phyloP scores from a whole-genome alignment of 1,140 invertebrate species.

The Zaprionus ghesquierei region DNA sequence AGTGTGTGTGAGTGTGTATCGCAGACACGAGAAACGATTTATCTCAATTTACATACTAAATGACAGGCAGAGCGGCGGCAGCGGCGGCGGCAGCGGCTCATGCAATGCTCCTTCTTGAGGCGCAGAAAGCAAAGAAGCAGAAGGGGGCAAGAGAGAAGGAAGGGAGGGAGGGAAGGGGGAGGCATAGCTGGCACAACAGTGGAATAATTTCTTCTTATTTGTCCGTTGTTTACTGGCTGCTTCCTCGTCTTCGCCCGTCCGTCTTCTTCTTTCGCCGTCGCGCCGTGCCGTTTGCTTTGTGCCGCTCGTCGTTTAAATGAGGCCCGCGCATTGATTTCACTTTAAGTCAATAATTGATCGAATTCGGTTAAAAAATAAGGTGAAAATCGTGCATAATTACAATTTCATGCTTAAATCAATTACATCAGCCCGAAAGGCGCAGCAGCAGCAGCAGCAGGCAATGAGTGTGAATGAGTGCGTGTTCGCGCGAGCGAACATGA shows the following conservation, averaged over 20 bases:
- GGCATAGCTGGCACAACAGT: slow-evolving; percentile 3
- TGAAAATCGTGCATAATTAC: slow-evolving; percentile 41
- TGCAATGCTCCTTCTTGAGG: slow-evolving; percentile 59
- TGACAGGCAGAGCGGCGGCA: slow-evolving; percentile 64
- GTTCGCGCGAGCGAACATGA: not conserved
- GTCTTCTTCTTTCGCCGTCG: not conserved
- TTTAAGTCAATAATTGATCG: slow-evolving; percentile 73
- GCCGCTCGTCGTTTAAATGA: slow-evolving; percentile 61
- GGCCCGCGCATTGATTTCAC: slow-evolving; percentile 71
- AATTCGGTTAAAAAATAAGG: slow-evolving; percentile 47
- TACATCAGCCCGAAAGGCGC: too few species aligned
- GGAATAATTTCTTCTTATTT: slow-evolving; percentile 32
- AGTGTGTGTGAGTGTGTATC: slow-evolving; percentile 34
- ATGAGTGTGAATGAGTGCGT: not conserved
- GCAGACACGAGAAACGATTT: slow-evolving; percentile 78
- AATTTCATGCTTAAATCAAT: slow-evolving; percentile 35
- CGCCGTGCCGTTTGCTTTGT: slow-evolving; percentile 38
- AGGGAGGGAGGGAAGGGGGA: not conserved
- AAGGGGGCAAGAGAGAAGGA: not conserved
- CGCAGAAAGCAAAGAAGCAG: not conserved
- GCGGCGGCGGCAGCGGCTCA: slow-evolving; percentile 31
- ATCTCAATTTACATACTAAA: slow-evolving; percentile 81
- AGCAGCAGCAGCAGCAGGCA: too few species aligned
- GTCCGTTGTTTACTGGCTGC: slow-evolving; percentile 24
- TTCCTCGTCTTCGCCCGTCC: slow-evolving; percentile 13